phyloP scores from a whole-genome alignment of 30 jellyfish, hydroid and myxozoan genomes.

The Chironex yamaguchii region DNA sequence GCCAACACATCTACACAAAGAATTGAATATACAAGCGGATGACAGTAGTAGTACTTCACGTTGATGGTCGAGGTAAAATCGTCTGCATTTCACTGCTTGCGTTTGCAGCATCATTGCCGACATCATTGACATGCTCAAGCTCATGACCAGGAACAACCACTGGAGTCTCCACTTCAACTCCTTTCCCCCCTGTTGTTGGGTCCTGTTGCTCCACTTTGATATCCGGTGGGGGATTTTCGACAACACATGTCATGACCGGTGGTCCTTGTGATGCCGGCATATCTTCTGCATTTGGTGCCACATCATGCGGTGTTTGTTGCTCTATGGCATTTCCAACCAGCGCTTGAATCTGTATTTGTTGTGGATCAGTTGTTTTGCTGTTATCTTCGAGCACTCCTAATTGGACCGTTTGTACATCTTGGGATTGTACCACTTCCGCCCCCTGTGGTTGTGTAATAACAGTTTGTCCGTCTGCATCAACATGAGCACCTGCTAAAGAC shows the following conservation, averaged over 20 bases:
- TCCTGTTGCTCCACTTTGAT: background rate
- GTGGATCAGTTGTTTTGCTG: background rate
- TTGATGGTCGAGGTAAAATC: background rate
- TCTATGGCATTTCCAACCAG: background rate
- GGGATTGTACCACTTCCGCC: background rate
- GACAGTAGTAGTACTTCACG: no score
- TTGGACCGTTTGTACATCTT: background rate
- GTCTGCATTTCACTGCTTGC: background rate
- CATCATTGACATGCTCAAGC: no score
- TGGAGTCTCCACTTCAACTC: background rate
- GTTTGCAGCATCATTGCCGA: background rate
- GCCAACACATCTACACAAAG: no score
- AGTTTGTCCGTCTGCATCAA: background rate
- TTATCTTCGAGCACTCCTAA: background rate
- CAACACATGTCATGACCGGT: background rate
- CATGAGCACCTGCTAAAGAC: background rate
- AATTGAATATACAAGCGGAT: no score
- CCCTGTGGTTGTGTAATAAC: background rate
- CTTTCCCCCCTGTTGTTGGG: background rate
- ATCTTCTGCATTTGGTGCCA: background rate
- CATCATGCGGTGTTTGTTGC: no score
- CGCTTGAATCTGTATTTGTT: background rate
- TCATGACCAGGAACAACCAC: background rate
- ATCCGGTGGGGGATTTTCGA: no score
- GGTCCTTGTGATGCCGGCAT: background rate